phyloP scores from a whole-genome alignment of 2,888 invertebrate genomes.

The Catocala fraxini region DNA sequence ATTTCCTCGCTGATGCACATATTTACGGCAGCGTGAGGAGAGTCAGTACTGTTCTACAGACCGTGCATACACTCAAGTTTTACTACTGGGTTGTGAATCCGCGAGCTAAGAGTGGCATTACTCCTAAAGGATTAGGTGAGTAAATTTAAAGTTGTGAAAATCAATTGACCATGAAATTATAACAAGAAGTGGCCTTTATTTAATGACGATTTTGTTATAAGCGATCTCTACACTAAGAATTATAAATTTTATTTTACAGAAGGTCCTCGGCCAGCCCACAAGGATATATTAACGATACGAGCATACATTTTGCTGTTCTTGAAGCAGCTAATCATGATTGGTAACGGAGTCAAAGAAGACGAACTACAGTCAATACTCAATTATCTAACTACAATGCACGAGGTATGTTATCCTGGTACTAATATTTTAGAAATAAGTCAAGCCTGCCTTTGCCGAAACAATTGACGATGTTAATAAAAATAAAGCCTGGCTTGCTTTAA shows the following conservation, averaged over 20 bases:
- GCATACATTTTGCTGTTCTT: slow-evolving; percentile 98
- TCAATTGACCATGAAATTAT: too few relatives aligned
- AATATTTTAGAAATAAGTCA: too few relatives aligned
- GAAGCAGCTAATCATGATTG: slow-evolving; percentile 98
- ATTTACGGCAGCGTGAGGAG: slow-evolving; percentile 98
- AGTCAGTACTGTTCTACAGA: slow-evolving; percentile 98
- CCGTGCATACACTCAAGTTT: slow-evolving; percentile 99
- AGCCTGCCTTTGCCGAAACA: too few relatives aligned
- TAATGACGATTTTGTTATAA: too few relatives aligned
- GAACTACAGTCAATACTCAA: slow-evolving; percentile 99
- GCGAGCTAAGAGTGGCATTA: slow-evolving; percentile 97
- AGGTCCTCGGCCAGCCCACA: slow-evolving; percentile 97
- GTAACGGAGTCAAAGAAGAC: slow-evolving; percentile 99
- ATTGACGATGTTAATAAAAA: too few relatives aligned
- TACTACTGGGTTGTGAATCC: slow-evolving; percentile 99
- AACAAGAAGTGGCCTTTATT: too few relatives aligned
- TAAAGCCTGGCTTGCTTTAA: too few relatives aligned
- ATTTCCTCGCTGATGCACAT: slow-evolving; percentile 98
- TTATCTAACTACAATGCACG: slow-evolving; percentile 98
- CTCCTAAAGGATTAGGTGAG: slow-evolving; percentile 97
- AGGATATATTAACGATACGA: slow-evolving; percentile 97
- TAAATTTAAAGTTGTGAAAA: slow-evolving; percentile 38
- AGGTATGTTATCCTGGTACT: slow-evolving; percentile 87
- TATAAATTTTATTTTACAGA: slow-evolving; percentile 87
- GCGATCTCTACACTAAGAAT: too few relatives aligned